Base-by-base conservation (phyloP, 2,888 invertebrate species). In the Stenichneumon culpator region DNA sequence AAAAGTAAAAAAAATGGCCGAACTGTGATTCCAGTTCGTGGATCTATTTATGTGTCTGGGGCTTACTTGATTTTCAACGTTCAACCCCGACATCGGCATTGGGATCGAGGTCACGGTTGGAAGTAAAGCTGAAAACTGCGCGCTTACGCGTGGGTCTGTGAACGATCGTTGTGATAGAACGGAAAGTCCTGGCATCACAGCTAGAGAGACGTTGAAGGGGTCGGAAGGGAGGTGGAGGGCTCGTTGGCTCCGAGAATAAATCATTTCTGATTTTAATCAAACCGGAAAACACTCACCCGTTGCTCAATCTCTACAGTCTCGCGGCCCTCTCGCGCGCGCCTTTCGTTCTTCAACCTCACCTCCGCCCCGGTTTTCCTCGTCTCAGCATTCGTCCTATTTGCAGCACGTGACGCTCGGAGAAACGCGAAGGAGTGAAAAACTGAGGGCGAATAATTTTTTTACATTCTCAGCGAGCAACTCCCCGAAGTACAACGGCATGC, bases 241-340 rank as follows among this genome's bases (percentile, higher is more conserved):
- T 79, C 83, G 86, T 88, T 86, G 81, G 87, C 81, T 74, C 84
- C 52, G 70, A 82, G 83, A 90, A 91, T 89, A 90, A 91, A 89
- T 91, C 89, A 89, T 88, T 89, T 89, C 89, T 89, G 87, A 91
- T 90, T 91, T 91, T 90, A 89, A 91, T 91, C 89, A 89, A 89
- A 87, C 83, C 77, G 82, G 74, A 79, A 87, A 82, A 83, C 83
- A 84, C 75, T 83, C 77, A 75, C 52, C 77, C 83, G 63, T 82
- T 75, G 77, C 68, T 72, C 54, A 57, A 22, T 78, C 73, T 77
- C 63, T 50, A 39, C 52, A 19, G 50, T 67, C 77, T 39, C 47
- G 77, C 39, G 52, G 67, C 32, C 39, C 36, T 39, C 75, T 32
- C 50, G 19, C 36, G 25, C 36, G 7, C 6, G 60, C 50, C 39